Evolutionary conservation across 2,113 vertebrate genomes (phyloP).

Genomic region (Malurus melanocephalus): DNA sequence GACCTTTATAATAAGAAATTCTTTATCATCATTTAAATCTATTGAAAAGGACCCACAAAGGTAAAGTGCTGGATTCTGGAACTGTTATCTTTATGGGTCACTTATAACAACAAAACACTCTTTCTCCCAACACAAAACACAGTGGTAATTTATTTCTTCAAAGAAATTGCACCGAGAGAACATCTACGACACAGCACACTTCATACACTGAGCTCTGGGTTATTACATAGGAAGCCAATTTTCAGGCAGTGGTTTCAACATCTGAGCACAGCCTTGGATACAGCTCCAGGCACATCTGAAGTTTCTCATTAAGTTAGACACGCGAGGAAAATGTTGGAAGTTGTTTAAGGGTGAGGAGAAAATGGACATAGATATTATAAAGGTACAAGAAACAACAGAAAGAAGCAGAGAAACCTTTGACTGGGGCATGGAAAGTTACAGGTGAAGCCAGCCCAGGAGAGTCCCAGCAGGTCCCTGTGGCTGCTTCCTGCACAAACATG

Average conservation of each 20-base stretch:
- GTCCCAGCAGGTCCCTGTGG: not conserved
- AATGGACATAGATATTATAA: conserved; percentile 11
- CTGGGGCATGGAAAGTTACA: not conserved
- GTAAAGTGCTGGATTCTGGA: conserved; percentile 21
- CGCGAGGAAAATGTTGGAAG: conserved; percentile 36
- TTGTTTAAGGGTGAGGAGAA: conserved; percentile 18
- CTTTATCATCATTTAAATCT: conserved; percentile 47
- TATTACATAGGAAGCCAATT: conserved; percentile 58
- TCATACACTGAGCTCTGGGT: conserved; percentile 37
- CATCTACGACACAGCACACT: conserved; percentile 25
- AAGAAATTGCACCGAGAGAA: conserved; percentile 56
- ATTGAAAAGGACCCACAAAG: conserved; percentile 30
- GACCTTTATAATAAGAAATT: conserved; percentile 40
- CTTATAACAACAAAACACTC: conserved; percentile 57
- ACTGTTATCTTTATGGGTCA: conserved; percentile 56
- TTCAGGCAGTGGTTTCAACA: conserved; percentile 25
- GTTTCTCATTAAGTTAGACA: conserved; percentile 59
- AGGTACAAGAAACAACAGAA: not conserved
- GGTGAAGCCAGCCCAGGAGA: not conserved
- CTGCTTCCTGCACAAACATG: not conserved
- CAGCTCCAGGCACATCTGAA: conserved; percentile 24
- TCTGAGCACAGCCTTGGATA: conserved; percentile 16
- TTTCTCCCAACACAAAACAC: conserved; percentile 50
- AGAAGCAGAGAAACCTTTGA: not conserved
- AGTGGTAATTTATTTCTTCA: conserved; percentile 61